Conservation (phyloP, 2,888 invertebrate genomes). For the Eupeodes latifasciatus region DNA sequence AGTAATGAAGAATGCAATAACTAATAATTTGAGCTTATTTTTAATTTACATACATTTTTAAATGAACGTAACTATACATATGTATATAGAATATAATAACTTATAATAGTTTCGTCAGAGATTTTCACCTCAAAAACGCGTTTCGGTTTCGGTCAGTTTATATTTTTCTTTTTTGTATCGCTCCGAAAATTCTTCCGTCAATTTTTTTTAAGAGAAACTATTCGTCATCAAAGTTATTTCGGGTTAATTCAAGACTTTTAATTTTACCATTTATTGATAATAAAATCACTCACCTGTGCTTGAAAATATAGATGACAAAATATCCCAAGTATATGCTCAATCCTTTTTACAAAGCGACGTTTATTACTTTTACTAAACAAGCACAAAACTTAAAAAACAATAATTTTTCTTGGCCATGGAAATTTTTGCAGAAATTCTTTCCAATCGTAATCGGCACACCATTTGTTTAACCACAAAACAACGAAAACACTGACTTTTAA, state of each 20-base stretch:
- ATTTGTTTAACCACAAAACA: constrained; percentile 46
- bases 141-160: neutral
- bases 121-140: neutral
- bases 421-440: constrained; percentile 36
- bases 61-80: too few species aligned
- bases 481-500: constrained; percentile 39
- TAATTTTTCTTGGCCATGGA: constrained; percentile 24
- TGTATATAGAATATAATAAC: neutral
- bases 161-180: neutral
- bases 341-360: constrained; percentile 12
- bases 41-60: neutral
- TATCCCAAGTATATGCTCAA: constrained; percentile 36
- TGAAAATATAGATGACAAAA: constrained; percentile 26
- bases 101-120: neutral
- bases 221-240: too few species aligned
- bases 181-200: neutral
- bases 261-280: too few species aligned
- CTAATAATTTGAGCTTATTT: neutral
- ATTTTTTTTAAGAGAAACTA: neutral
- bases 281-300: constrained; percentile 58
- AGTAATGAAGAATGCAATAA: neutral
- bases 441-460: constrained; percentile 23
- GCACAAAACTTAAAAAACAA: constrained; percentile 7
- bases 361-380: constrained; percentile 16
- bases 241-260: too few species aligned